Conservation (phyloP, 2,888 invertebrate genomes). For the Dolichomitus sp. region DNA sequence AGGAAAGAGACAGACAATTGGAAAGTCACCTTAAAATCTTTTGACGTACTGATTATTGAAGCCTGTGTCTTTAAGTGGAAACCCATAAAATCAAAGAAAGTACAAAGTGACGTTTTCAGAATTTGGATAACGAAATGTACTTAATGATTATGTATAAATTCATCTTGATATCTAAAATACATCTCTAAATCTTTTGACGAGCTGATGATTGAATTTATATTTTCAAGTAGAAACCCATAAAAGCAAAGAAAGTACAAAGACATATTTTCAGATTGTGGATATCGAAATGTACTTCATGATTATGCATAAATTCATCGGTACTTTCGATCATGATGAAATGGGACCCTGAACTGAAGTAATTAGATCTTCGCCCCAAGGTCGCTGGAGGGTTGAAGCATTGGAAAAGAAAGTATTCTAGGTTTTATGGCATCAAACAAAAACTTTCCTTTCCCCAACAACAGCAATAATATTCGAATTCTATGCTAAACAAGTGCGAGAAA, state of each 20-base stretch:
- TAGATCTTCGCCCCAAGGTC: constrained; percentile 50
- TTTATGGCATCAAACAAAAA: too few species aligned
- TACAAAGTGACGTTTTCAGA: neutral
- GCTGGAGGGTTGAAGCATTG: constrained; percentile 19
- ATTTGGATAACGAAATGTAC: neutral
- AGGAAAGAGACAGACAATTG: neutral
- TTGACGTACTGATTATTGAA: neutral
- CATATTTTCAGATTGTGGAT: neutral
- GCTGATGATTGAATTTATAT: too few species aligned
- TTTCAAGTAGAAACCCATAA: neutral
- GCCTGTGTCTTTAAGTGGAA: neutral
- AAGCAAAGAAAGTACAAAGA: neutral
- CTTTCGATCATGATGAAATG: constrained; percentile 13
- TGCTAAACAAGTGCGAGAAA: too few species aligned
- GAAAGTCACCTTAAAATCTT: neutral
- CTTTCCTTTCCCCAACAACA: too few species aligned
- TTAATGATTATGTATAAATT: neutral
- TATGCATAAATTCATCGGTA: neutral
- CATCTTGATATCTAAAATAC: too few species aligned
- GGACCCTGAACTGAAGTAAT: constrained; percentile 37
- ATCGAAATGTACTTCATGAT: neutral
- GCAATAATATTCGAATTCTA: too few species aligned
- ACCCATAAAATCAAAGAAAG: neutral
- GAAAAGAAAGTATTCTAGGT: too few species aligned
- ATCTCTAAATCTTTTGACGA: too few species aligned